A percentile compares a stretch with the other conserved stretches of the same genome.
Conservation (phyloP, 2,113 vertebrate species). For the Megaptera novaeangliae region DNA sequence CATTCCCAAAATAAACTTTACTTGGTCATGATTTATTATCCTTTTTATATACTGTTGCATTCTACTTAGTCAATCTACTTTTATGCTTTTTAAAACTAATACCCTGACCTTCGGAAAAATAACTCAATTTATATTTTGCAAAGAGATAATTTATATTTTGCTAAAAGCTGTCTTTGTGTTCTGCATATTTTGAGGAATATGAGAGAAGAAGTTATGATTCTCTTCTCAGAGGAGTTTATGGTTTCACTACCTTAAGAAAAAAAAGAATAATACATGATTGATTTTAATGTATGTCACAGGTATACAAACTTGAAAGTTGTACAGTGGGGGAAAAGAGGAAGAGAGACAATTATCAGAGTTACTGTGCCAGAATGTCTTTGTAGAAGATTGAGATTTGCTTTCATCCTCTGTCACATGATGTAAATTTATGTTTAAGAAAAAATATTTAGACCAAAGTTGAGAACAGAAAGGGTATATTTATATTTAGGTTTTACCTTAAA, state of each 20-base stretch:
- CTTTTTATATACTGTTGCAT: not conserved
- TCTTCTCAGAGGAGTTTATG: conserved; percentile 22
- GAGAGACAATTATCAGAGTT: not conserved
- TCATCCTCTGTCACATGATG: not conserved
- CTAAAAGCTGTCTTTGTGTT: not conserved
- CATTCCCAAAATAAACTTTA: not conserved
- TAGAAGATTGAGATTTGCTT: not conserved
- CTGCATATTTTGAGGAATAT: not conserved
- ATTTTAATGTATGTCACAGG: not conserved
- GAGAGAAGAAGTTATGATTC: not conserved
- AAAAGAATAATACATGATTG: not conserved
- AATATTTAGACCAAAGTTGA: not conserved
- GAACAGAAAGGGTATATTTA: not conserved
- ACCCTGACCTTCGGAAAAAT: not conserved
- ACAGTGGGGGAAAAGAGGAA: not conserved
- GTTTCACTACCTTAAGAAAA: not conserved
- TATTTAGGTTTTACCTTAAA: conserved; percentile 17
- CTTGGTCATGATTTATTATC: not conserved
- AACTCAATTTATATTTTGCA: conserved; percentile 28
- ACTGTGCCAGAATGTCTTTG: not conserved
- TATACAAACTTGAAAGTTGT: not conserved
- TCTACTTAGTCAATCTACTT: not conserved
- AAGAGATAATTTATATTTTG: not conserved
- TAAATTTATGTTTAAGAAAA: conserved; percentile 1
- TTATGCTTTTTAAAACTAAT: conserved; percentile 13